Evolutionary conservation across 2,113 vertebrate genomes (phyloP).

Genomic region (Phaethornis superciliosus): DNA sequence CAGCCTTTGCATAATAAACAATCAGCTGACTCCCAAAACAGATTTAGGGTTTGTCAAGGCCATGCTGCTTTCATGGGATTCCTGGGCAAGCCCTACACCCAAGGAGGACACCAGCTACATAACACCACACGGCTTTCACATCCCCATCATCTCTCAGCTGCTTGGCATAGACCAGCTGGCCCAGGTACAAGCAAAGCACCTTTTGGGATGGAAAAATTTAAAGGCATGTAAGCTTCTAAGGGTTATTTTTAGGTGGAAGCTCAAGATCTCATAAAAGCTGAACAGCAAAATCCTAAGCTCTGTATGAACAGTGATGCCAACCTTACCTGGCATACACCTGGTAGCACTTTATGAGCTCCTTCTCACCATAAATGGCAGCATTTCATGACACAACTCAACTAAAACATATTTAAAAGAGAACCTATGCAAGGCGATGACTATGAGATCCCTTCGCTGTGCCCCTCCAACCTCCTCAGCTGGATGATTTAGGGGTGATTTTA

Average conservation of each 20-base stretch:
- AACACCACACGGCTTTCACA: not conserved
- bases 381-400: constrained; percentile 72
- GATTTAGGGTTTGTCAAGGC: not conserved
- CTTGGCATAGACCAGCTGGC: not conserved
- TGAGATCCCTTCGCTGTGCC: not conserved
- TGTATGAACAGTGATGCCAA: constrained; percentile 45
- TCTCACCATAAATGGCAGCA: constrained; percentile 7
- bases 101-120: not conserved
- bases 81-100: not conserved
- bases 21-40: rapidly evolving
- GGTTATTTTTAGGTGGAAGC: constrained; percentile 43
- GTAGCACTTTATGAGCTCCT: constrained; percentile 60
- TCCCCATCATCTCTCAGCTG: not conserved
- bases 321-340: constrained; percentile 45
- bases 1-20: rapidly evolving
- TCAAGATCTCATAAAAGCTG: constrained; percentile 21
- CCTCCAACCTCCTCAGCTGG: not conserved
- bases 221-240: not conserved
- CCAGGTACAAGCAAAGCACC: not conserved
- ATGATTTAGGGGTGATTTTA: not conserved
- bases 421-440: constrained; percentile 17
- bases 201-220: not conserved
- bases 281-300: constrained; percentile 42
- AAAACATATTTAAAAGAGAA: constrained; percentile 62
- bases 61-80: rapidly evolving